Conservation (phyloP, 2,797 vertebrate genomes). For the Microctenopoma steveboyesi region DNA sequence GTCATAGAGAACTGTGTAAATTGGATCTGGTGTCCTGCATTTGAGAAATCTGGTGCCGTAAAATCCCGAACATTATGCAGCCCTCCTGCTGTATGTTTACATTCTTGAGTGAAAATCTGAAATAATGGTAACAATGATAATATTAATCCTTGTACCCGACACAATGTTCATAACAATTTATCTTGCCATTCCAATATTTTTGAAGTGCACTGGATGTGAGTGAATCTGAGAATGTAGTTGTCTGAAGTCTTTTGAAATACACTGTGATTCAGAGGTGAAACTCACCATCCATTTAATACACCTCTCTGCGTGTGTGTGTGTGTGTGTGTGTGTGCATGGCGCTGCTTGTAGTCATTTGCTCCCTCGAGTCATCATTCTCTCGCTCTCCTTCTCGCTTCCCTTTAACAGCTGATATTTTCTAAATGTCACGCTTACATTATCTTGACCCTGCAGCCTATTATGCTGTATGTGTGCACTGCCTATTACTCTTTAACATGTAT, state of each 20-base stretch:
- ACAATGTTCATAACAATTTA: too few relatives aligned
- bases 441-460: constrained; percentile 16
- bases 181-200: too few relatives aligned
- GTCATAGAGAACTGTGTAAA: too few relatives aligned
- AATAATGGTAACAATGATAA: not conserved
- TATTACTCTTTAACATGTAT: not conserved
- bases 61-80: too few relatives aligned
- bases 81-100: too few relatives aligned
- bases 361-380: not conserved
- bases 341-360: not conserved
- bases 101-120: not conserved
- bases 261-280: constrained; percentile 20
- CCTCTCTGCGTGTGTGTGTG: not conserved
- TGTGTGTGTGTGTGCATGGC: not conserved
- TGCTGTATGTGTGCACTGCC: not conserved
- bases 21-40: too few relatives aligned
- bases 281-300: constrained; percentile 17
- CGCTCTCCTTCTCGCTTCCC: constrained; percentile 4
- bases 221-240: too few relatives aligned
- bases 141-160: too few relatives aligned
- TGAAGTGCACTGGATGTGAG: too few relatives aligned
- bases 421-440: constrained; percentile 63
- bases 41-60: too few relatives aligned
- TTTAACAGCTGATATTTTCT: constrained; percentile 31
- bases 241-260: constrained; percentile 15